Evolutionary conservation across 2,113 vertebrate genomes (phyloP), one percentile per base, ranked within the genome.

Genomic region (Toxotes jaculatrix): DNA sequence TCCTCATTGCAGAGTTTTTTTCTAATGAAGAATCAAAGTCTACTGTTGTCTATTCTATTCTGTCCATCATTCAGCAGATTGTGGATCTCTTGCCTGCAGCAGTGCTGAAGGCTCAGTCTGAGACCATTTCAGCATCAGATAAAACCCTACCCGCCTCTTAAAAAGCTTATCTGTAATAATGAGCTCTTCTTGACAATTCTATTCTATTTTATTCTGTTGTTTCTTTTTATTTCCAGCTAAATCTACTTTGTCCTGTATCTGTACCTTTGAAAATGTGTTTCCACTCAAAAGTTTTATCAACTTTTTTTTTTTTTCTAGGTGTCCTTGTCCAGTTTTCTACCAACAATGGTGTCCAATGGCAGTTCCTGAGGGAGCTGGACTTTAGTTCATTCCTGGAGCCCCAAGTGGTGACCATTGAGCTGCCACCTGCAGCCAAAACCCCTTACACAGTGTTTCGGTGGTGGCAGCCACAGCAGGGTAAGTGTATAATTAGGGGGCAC

Each of bases 391-490:
- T 97, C 91, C 93, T 99, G 86, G 98, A 99, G 65, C 97, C 98
- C 5, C 97, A 99, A 88, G 95, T 99, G 42, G 96, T 99, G 63
- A 99, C 98, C 0, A 97, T 99, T 17, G 98, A 99, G 82, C 87
- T 99, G 11, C 97, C 97, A 3, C 92, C 95, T 47, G 92, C 96
- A 16, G 98, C 98, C 55, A 99, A 99, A 94, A 97, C 95, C 1
- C 68, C 96, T 0, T 95, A 97, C 74, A 99, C 98, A 0, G 96
- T 97, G 8, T 99, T 99, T 84, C 96, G 98, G 21, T 99, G 98
- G 98, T 99, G 98, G 98, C 98, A 99, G 84, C 97, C 98, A 0
- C 97, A 97, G 5, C 97, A 98, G 0, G 98, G 98, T 98, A 67
- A 85, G 89, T 65, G 1, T 38, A 36, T 9, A 0, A 42, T 7